These are phyloP conservation scores for Dolichotis patagonum DNA, from an alignment of 2,113 vertebrate genomes.

Conservation along the genomic window DNA sequence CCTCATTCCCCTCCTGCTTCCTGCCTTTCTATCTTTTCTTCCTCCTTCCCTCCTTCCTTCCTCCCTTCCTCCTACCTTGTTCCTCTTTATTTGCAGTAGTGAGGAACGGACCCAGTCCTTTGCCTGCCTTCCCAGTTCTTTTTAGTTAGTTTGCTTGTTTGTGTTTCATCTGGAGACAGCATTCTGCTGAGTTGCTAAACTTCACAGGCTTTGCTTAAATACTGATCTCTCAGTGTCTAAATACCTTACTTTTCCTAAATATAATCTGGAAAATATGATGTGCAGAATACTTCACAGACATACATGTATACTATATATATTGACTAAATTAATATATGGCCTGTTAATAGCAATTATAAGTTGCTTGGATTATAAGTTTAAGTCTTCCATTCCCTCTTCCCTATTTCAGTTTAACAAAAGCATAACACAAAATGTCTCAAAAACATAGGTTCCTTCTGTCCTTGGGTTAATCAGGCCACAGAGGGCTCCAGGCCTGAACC, in stretches of 20 bases:
- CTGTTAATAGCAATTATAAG: neutral
- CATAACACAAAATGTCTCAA: neutral
- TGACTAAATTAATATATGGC: neutral
- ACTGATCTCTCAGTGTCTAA: neutral
- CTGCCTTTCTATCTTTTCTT: neutral
- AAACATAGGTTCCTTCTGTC: neutral
- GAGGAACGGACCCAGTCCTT: neutral
- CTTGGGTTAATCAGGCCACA: neutral
- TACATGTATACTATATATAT: neutral
- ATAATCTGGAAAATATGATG: neutral
- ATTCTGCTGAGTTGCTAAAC: neutral
- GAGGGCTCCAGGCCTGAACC: neutral
- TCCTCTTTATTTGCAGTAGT: neutral
- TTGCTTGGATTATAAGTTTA: neutral
- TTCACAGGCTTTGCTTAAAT: neutral
- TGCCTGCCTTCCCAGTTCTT: neutral
- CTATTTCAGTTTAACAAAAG: neutral
- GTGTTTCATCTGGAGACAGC: neutral
- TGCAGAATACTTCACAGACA: neutral
- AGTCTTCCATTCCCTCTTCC: neutral
- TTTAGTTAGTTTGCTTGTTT: neutral
- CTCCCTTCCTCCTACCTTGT: neutral
- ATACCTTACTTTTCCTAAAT: neutral
- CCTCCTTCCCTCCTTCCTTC: neutral
- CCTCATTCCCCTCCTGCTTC: neutral